phyloP scores from a whole-genome alignment of 2,888 invertebrate genomes.

The Bembecia ichneumoniformis region DNA sequence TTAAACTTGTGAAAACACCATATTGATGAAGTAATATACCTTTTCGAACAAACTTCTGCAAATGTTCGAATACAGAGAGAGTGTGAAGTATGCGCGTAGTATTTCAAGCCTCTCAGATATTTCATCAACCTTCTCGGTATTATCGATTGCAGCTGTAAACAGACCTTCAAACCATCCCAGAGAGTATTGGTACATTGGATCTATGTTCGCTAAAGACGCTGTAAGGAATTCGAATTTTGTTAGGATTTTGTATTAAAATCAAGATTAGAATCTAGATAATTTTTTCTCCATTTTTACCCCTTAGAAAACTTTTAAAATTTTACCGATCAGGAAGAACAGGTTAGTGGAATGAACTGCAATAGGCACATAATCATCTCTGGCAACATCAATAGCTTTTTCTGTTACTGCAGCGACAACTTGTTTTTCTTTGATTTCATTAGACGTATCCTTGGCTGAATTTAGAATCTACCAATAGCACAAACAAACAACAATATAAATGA shows the following conservation, averaged over 20 bases:
- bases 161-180: constrained; percentile 94
- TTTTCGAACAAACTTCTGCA: constrained; percentile 95
- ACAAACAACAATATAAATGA: not conserved
- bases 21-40: constrained; percentile 44
- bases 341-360: constrained; percentile 92
- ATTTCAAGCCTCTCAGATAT: constrained; percentile 81
- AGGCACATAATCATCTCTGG: constrained; percentile 88
- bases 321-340: constrained; percentile 91
- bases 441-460: constrained; percentile 89
- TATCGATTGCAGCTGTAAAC: constrained; percentile 88
- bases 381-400: constrained; percentile 89
- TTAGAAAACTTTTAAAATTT: constrained; percentile 6
- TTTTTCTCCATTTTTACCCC: not conserved
- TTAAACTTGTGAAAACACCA: not conserved
- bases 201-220: constrained; percentile 91
- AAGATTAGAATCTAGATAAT: too few relatives aligned
- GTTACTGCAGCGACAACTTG: constrained; percentile 91
- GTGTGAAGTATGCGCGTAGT: constrained; percentile 86
- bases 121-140: constrained; percentile 87
- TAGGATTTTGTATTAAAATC: not conserved
- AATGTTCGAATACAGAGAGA: constrained; percentile 90
- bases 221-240: constrained; percentile 21
- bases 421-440: constrained; percentile 93
- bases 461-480: constrained; percentile 69
- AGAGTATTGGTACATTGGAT: constrained; percentile 98